Evolutionary conservation across 2,888 invertebrate genomes (phyloP).

Genomic region (Watsonalla cultraria): DNA sequence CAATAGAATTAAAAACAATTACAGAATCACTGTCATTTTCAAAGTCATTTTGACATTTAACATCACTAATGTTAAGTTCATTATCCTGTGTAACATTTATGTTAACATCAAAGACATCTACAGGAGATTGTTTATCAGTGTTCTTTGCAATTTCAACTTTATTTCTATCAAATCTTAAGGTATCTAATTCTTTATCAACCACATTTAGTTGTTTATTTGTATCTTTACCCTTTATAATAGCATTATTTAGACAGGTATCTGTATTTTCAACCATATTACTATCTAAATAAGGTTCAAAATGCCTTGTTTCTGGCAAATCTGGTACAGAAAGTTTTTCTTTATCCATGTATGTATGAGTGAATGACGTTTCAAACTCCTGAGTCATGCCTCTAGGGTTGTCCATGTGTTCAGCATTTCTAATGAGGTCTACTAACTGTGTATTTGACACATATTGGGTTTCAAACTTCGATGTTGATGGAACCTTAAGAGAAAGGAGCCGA

Average conservation of each 20-base stretch:
- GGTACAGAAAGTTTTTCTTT: too few species aligned
- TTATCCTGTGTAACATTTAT: not conserved
- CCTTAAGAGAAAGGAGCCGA: conserved; percentile 25
- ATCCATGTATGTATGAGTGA: conserved; percentile 10
- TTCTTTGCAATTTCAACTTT: not conserved
- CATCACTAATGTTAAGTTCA: conserved; percentile 2
- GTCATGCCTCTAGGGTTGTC: conserved; percentile 36
- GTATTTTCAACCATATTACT: not conserved
- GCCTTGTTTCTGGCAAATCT: too few species aligned
- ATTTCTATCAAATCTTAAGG: not conserved
- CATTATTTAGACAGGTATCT: not conserved
- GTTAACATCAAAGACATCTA: not conserved
- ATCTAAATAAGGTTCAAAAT: not conserved
- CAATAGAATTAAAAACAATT: not conserved
- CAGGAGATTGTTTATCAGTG: not conserved
- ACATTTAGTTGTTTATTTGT: not conserved
- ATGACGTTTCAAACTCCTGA: conserved; percentile 48
- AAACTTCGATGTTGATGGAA: conserved; percentile 29
- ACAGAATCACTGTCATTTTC: conserved; percentile 2
- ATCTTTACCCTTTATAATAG: not conserved
- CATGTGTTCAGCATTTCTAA: conserved; percentile 51
- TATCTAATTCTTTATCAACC: not conserved
- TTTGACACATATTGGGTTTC: conserved; percentile 61
- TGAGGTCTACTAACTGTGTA: conserved; percentile 55
- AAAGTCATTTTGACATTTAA: conserved; percentile 1